These are phyloP conservation scores for Parus major DNA, from an alignment of 2,113 vertebrate species.

Conservation along the genomic window DNA sequence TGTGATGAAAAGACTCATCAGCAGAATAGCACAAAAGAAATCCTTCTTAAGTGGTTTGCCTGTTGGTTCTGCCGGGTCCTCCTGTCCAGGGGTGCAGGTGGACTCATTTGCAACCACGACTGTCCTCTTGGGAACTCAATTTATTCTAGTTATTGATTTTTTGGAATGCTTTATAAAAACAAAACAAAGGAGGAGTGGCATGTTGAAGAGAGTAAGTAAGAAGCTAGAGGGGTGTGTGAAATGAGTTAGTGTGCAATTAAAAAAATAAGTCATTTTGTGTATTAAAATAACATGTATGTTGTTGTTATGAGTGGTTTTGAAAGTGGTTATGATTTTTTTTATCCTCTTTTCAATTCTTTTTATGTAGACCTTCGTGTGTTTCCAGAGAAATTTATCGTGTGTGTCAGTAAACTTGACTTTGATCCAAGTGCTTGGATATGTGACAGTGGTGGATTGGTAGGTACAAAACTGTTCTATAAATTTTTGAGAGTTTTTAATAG, in stretches of 20 bases:
- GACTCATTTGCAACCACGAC: neutral
- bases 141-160: neutral
- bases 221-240: neutral
- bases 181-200: neutral
- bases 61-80: neutral
- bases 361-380: slow-evolving; percentile 85
- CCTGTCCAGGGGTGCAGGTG: slow-evolving; percentile 3
- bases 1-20: neutral
- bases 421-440: slow-evolving; percentile 66
- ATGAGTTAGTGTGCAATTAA: neutral
- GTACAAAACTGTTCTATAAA: slow-evolving; percentile 49
- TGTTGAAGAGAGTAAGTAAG: neutral
- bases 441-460: slow-evolving; percentile 75
- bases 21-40: neutral
- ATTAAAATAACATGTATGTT: neutral
- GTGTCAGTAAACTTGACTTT: slow-evolving; percentile 80
- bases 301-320: neutral
- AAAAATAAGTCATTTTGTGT: neutral
- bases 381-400: slow-evolving; percentile 90
- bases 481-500: neutral
- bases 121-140: neutral
- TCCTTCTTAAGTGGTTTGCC: neutral
- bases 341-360: slow-evolving; percentile 15
- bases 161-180: neutral
- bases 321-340: neutral